Base-by-base conservation (phyloP, 2,797 vertebrate genomes). In the Halcyon chelicuti region DNA sequence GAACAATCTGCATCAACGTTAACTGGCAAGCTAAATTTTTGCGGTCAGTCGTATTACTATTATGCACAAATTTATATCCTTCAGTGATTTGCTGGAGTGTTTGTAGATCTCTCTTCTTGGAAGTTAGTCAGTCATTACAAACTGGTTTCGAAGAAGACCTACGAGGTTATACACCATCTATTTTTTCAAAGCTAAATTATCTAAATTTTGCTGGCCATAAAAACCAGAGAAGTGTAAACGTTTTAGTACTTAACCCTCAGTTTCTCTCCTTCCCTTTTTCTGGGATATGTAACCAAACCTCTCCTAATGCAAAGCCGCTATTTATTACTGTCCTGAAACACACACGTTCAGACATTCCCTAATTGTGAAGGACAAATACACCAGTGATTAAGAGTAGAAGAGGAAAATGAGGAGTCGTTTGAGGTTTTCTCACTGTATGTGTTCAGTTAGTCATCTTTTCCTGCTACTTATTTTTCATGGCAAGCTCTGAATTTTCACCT, bases 381-480 rank as follows among this genome's bases (percentile, higher is more conserved):
- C 23, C 76, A 95, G 87, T 84, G 95, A 96, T 52, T 20, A 49
- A 68, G 85, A 63, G 58, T 20, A 62, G 86, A 61, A 65, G 75
- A 93, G 91, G 91, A 81, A 90, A 94, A 70, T 0, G 62, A 94
- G 94, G 91, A 73, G 47, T 81, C 18, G 16, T 26, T 72, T 66
- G 95, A 94, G 95, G 90, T 96, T 96, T 95, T 84, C 94, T 93
- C 77, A 46, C 12, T 76, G 55, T 84, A 84, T 81, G 70, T 39
- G 51, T 42, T 88, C 62, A 12, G 68, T 92, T 63, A 83, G 88
- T 96, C 95, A 96, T 83, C 90, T 84, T 92, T 95, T 96, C 96
- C 95, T 94, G 94, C 82, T 60, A 61, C 73, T 90, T 96, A 88
- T 96, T 95, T 96, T 97, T 92, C 90, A 94, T 96, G 94, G 94